A percentile compares a stretch with the other conserved stretches of the same genome.
Conservation (phyloP, 2,797 vertebrate genomes). For the Eulemur rubriventer region DNA sequence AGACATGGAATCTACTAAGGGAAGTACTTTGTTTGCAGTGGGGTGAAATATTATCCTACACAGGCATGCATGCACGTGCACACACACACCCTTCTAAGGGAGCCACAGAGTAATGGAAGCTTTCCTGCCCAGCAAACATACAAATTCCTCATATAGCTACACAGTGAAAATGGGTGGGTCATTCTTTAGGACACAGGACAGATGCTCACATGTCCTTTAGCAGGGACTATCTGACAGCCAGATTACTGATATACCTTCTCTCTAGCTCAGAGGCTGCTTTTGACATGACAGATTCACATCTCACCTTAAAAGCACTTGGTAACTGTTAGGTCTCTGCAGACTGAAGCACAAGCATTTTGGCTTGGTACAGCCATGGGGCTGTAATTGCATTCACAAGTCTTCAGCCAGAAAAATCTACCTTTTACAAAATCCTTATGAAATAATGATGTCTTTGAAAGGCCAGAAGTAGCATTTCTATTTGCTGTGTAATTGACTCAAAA, state of each 20-base stretch:
- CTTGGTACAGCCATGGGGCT: not conserved
- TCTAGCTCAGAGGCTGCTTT: not conserved
- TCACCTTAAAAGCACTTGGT: not conserved
- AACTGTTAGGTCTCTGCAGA: not conserved
- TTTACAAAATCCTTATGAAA: constrained; percentile 64
- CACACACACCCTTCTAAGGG: not conserved
- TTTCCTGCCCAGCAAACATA: not conserved
- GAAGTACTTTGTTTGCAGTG: not conserved
- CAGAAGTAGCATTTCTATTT: constrained; percentile 60
- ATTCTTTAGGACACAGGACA: not conserved
- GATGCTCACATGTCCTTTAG: not conserved
- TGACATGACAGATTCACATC: not conserved
- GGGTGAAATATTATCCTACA: not conserved
- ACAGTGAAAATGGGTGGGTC: not conserved
- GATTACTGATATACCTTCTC: not conserved
- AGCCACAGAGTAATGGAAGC: not conserved
- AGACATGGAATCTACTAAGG: not conserved
- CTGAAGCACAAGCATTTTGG: not conserved
- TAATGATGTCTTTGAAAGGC: constrained; percentile 52
- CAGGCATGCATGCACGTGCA: not conserved
- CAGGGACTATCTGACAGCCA: not conserved
- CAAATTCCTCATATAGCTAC: not conserved
- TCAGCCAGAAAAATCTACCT: constrained; percentile 56
- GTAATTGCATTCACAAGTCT: constrained; percentile 9
- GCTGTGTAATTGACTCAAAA: constrained; percentile 49